Conservation (phyloP, 2,113 vertebrate genomes). For the Leuciscus idus region DNA sequence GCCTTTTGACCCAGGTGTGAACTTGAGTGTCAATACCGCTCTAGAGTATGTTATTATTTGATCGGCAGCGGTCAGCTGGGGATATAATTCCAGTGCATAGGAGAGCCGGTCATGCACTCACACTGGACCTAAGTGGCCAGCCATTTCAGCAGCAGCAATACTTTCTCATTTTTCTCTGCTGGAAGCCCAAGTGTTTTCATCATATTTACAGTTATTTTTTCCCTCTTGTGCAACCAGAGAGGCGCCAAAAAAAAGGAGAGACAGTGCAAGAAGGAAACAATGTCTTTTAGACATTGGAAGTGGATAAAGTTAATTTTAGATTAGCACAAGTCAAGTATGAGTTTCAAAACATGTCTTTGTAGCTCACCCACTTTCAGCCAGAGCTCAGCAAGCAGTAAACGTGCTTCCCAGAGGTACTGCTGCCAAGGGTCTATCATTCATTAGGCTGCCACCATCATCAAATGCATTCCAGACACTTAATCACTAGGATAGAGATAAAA, state of each 20-base stretch:
- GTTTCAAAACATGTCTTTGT: constrained; percentile 27
- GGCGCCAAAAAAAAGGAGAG: neutral
- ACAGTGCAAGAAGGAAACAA: neutral
- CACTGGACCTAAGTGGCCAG: constrained; percentile 25
- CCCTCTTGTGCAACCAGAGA: neutral
- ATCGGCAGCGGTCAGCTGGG: constrained; percentile 10
- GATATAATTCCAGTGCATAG: constrained; percentile 25
- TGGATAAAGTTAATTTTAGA: constrained; percentile 43
- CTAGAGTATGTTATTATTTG: constrained; percentile 39
- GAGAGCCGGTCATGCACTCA: constrained; percentile 10
- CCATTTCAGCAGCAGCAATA: constrained; percentile 1
- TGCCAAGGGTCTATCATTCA: constrained; percentile 57
- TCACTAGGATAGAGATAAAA: constrained; percentile 51
- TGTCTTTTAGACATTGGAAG: neutral
- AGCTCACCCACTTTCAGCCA: neutral
- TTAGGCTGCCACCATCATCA: constrained; percentile 52
- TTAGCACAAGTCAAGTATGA: constrained; percentile 2
- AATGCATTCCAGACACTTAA: constrained; percentile 54
- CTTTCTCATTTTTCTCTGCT: constrained; percentile 37
- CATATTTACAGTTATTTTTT: constrained; percentile 43
- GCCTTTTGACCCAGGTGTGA: constrained; percentile 35
- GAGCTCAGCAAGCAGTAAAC: constrained; percentile 39
- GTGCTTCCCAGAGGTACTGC: constrained; percentile 54
- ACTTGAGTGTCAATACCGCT: constrained; percentile 32
- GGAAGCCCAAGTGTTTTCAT: constrained; percentile 46